Percentiles rank a stretch among this genome's conserved stretches.
Evolutionary conservation across 2,113 vertebrate genomes (phyloP).

Genomic region (Ammodytes dubius): DNA sequence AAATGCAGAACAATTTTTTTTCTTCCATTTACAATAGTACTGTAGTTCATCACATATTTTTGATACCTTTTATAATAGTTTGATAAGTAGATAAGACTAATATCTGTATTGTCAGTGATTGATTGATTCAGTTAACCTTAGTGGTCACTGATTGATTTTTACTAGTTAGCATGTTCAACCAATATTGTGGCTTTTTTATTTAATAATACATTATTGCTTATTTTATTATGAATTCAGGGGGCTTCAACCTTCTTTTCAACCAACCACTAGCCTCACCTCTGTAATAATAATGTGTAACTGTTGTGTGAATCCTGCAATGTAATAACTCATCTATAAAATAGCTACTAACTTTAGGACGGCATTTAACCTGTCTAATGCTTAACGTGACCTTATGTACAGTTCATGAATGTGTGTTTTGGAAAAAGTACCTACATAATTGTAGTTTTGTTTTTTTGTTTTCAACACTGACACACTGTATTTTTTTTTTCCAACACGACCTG

Average conservation of each 20-base stretch:
- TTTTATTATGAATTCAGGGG: constrained; percentile 41
- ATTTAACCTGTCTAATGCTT: constrained; percentile 46
- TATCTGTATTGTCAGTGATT: constrained; percentile 52
- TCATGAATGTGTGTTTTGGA: constrained; percentile 47
- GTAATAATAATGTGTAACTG: constrained; percentile 41
- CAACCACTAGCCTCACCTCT: constrained; percentile 67
- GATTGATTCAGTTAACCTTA: constrained; percentile 46
- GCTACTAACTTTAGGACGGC: constrained; percentile 42
- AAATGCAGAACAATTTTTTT: constrained; percentile 57
- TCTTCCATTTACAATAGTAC: constrained; percentile 62
- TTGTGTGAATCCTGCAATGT: constrained; percentile 58
- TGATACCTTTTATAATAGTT: constrained; percentile 62
- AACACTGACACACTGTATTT: constrained; percentile 45
- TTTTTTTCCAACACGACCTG: constrained; percentile 12
- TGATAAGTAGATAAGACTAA: constrained; percentile 54
- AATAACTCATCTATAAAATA: constrained; percentile 51
- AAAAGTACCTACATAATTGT: constrained; percentile 16
- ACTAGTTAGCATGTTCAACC: constrained; percentile 55
- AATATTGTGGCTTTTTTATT: constrained; percentile 40
- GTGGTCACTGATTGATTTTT: constrained; percentile 64
- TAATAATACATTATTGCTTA: constrained; percentile 48
- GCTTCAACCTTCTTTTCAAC: constrained; percentile 42
- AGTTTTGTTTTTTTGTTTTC: constrained; percentile 14
- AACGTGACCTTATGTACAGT: constrained; percentile 53
- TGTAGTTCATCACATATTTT: constrained; percentile 67